These are phyloP conservation scores for Pollachius pollachius DNA, from an alignment of 2,113 vertebrate genomes.

Conservation along the genomic window DNA sequence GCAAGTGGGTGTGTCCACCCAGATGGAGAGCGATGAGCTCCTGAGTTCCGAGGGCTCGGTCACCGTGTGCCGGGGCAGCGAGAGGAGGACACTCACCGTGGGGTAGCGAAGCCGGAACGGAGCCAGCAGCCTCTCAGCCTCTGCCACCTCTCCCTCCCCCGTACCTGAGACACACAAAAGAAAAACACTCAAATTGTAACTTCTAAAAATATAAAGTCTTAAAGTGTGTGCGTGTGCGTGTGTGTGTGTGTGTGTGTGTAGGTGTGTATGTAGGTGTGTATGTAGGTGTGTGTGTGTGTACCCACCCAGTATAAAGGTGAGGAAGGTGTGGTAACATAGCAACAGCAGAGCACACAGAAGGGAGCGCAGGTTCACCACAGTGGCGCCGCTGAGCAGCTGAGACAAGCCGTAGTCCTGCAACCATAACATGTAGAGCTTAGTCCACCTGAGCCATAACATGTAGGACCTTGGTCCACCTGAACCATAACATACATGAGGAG, in stretches of 20 bases:
- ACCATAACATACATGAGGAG: neutral
- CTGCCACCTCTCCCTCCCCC: conserved; percentile 75
- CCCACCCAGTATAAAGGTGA: conserved; percentile 80
- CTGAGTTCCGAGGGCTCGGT: too few relatives aligned
- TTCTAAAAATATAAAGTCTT: too few relatives aligned
- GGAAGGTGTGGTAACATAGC: conserved; percentile 82
- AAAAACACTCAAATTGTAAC: neutral
- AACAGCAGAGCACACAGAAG: conserved; percentile 78
- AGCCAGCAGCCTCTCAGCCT: conserved; percentile 75
- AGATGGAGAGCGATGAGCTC: too few relatives aligned
- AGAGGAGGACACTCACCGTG: conserved; percentile 52
- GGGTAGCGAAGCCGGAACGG: conserved; percentile 77
- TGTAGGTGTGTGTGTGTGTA: neutral
- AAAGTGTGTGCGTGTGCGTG: too few relatives aligned
- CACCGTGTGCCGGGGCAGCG: neutral
- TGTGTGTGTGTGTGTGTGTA: too few relatives aligned
- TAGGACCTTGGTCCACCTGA: too few relatives aligned
- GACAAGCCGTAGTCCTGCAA: conserved; percentile 78
- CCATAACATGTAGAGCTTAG: neutral
- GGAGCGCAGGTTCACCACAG: conserved; percentile 75
- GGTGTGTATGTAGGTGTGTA: too few relatives aligned
- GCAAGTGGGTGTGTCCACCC: too few relatives aligned
- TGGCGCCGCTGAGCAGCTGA: conserved; percentile 69
- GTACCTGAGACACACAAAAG: conserved; percentile 61
- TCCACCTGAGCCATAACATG: neutral